These are phyloP conservation scores for Ornithoptera alexandrae DNA, from an alignment of 2,888 invertebrate species.

Conservation along the genomic window DNA sequence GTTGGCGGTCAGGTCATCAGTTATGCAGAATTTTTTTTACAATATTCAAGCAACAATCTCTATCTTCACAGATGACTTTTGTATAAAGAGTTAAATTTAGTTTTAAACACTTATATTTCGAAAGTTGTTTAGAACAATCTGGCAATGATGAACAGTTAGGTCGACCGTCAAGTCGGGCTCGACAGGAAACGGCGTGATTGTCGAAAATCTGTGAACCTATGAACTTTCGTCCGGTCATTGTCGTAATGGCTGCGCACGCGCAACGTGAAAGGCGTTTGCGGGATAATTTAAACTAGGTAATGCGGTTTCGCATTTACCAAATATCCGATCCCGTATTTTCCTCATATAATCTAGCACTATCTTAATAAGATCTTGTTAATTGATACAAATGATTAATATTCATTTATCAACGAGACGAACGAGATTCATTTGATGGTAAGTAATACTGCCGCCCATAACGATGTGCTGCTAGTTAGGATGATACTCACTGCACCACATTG, in stretches of 20 bases:
- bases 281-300: background rate
- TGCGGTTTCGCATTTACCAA: background rate
- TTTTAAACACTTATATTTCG: no score
- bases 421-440: no score
- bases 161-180: background rate
- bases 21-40: no score
- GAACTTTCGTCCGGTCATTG: conserved; percentile 34
- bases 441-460: no score
- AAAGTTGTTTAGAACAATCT: background rate
- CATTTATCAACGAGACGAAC: background rate
- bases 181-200: conserved; percentile 27
- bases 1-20: no score
- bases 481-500: no score
- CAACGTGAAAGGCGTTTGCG: conserved; percentile 18
- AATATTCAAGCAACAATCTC: no score
- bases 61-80: no score
- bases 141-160: conserved; percentile 13
- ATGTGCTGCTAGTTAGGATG: no score
- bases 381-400: background rate
- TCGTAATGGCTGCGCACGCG: conserved; percentile 29
- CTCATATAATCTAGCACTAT: background rate
- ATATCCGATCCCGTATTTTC: background rate
- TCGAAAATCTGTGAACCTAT: conserved; percentile 33
- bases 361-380: background rate
- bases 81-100: no score